These are phyloP conservation scores for Merluccius polli DNA, from an alignment of 2,797 vertebrate species.

Conservation along the genomic window DNA sequence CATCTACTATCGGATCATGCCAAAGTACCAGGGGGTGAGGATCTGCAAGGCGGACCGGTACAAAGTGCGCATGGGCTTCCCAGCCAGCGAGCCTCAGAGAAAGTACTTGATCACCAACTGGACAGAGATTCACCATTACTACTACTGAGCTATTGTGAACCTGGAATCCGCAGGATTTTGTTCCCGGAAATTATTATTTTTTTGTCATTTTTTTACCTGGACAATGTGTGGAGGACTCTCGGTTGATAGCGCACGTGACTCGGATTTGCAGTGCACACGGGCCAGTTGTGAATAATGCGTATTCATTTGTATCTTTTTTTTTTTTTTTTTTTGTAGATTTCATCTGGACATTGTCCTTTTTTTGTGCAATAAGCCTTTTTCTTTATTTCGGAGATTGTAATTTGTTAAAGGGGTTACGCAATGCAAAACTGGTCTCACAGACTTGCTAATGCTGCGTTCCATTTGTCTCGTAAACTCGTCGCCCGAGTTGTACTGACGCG, in stretches of 20 bases:
- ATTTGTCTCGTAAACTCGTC: too few species aligned
- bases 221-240: neutral
- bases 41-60: slow-evolving; percentile 86
- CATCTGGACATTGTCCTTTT: slow-evolving; percentile 17
- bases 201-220: neutral
- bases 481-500: too few species aligned
- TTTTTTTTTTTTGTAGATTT: slow-evolving; percentile 16
- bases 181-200: too few species aligned
- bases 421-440: neutral
- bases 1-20: slow-evolving; percentile 90
- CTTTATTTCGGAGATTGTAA: slow-evolving; percentile 53
- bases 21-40: slow-evolving; percentile 90
- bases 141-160: slow-evolving; percentile 78
- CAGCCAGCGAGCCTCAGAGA: slow-evolving; percentile 76
- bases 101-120: slow-evolving; percentile 96
- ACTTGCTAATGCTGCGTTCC: too few species aligned
- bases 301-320: slow-evolving; percentile 13
- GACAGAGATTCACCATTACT: slow-evolving; percentile 85
- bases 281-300: slow-evolving; percentile 29
- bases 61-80: slow-evolving; percentile 76
- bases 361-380: slow-evolving; percentile 61
- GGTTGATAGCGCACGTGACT: neutral
- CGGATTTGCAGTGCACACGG: neutral
- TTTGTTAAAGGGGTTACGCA: slow-evolving; percentile 25
- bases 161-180: neutral